Evolutionary conservation across 2,797 vertebrate genomes (phyloP).

Genomic region (Erethizon dorsatum): DNA sequence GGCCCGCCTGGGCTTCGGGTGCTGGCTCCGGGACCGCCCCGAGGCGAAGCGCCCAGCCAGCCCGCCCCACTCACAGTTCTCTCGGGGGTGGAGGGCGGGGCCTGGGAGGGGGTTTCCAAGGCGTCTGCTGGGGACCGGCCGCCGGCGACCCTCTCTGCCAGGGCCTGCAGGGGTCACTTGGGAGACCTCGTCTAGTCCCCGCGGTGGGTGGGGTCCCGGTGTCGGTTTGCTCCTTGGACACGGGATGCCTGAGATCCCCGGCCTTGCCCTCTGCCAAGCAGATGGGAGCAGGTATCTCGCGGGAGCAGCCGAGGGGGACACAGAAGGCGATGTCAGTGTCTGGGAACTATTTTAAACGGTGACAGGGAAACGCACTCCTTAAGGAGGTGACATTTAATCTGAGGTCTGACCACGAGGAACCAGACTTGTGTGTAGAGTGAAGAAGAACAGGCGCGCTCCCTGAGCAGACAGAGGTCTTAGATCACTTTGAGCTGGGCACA

Average conservation of each 20-base stretch:
- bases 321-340: neutral
- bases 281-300: rapidly evolving
- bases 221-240: neutral
- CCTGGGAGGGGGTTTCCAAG: neutral
- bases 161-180: too few relatives aligned
- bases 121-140: neutral
- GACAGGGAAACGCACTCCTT: neutral
- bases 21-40: neutral
- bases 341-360: neutral
- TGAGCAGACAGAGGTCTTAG: neutral
- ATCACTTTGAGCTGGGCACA: neutral
- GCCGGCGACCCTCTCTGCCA: rapidly evolving
- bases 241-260: neutral
- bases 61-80: neutral
- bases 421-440: neutral
- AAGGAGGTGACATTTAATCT: slow-evolving; percentile 17
- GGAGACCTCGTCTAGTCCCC: neutral
- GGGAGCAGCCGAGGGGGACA: neutral
- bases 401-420: neutral
- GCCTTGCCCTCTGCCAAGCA: neutral
- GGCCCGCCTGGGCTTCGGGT: neutral
- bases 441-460: neutral
- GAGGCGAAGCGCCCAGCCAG: neutral
- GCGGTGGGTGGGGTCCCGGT: neutral
- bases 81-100: rapidly evolving